Conservation (phyloP, 2,113 vertebrate species). For the Pseudopipra pipra region DNA sequence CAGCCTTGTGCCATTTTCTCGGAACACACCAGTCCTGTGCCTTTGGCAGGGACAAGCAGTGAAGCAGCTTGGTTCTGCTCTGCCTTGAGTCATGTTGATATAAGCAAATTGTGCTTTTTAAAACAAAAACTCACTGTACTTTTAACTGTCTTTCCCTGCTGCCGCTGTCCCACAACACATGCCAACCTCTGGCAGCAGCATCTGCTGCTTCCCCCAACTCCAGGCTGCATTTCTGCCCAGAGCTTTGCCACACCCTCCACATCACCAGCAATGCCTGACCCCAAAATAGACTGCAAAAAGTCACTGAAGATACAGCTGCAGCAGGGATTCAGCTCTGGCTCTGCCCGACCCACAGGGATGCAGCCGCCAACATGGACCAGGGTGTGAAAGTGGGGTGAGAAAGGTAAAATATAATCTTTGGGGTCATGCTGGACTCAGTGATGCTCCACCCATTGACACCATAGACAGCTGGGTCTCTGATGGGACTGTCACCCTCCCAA, state of each 20-base stretch:
- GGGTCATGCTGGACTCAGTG: not conserved
- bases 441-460: not conserved
- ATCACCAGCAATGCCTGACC: not conserved
- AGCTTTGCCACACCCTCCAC: not conserved
- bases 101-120: not conserved
- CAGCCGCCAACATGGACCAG: accelerated
- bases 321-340: not conserved
- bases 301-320: accelerated
- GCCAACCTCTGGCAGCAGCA: accelerated
- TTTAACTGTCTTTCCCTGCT: not conserved
- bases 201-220: not conserved
- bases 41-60: not conserved
- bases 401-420: not conserved
- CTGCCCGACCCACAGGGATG: not conserved
- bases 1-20: not conserved
- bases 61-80: not conserved
- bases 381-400: not conserved
- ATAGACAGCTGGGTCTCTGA: accelerated
- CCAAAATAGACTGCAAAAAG: not conserved
- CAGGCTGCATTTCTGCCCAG: not conserved
- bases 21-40: not conserved
- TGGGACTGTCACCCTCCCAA: not conserved
- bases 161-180: accelerated
- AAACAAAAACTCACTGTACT: not conserved
- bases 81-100: not conserved